Percentiles rank a stretch among this genome's conserved stretches.
Evolutionary conservation across 2,113 vertebrate genomes (phyloP).

Genomic region (Larimichthys polyactis): DNA sequence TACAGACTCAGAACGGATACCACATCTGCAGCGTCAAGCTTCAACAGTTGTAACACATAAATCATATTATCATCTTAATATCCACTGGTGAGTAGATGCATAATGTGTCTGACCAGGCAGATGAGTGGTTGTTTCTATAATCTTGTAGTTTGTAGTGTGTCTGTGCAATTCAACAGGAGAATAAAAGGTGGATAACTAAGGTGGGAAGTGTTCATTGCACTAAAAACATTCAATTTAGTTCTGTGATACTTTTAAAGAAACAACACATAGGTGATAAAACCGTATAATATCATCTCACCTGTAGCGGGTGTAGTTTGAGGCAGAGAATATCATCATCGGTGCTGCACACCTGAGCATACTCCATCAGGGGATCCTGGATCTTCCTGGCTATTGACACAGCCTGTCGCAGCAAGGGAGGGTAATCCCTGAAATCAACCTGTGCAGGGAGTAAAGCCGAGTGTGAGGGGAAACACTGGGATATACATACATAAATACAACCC

Average conservation of each 20-base stretch:
- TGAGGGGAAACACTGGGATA: neutral
- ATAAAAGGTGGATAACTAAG: neutral
- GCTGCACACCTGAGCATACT: conserved; percentile 98
- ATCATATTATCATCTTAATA: neutral
- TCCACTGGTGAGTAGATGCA: neutral
- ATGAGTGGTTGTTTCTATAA: neutral
- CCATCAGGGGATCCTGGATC: conserved; percentile 96
- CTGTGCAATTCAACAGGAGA: neutral
- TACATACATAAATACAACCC: neutral
- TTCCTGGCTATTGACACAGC: conserved; percentile 96
- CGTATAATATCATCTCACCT: conserved; percentile 82
- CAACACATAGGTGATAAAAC: neutral
- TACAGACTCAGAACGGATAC: neutral
- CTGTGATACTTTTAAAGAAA: no score
- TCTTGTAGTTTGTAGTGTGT: neutral
- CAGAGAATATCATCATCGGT: conserved; percentile 97
- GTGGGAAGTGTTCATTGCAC: neutral
- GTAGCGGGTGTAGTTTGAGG: conserved; percentile 95
- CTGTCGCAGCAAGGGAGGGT: conserved; percentile 94
- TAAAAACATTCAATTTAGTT: neutral
- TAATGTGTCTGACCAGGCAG: neutral
- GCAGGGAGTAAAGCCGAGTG: neutral
- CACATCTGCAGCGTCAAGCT: neutral
- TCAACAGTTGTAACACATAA: neutral
- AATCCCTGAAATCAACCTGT: conserved; percentile 86